Percentiles rank a stretch among this genome's conserved stretches.
Evolutionary conservation across 2,888 invertebrate genomes (phyloP).

Genomic region (Metalampra italica): DNA sequence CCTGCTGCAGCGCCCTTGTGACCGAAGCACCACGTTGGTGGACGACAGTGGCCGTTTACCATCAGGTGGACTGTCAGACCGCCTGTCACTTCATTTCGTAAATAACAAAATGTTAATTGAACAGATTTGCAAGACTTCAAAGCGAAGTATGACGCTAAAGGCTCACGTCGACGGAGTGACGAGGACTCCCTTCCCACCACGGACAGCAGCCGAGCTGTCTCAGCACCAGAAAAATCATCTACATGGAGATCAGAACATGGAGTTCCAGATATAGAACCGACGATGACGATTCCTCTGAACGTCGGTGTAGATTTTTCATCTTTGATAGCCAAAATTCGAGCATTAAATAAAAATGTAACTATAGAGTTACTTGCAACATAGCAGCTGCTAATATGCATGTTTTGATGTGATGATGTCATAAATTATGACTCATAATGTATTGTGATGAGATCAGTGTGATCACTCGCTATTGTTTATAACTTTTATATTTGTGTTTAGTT

Average conservation of each 20-base stretch:
- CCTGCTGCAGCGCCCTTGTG: too few relatives aligned
- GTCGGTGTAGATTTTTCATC: not conserved
- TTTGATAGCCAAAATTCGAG: constrained; percentile 6
- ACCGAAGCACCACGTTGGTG: too few relatives aligned
- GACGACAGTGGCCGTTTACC: too few relatives aligned
- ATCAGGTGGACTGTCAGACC: too few relatives aligned
- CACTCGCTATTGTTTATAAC: not conserved
- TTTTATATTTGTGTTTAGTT: too few relatives aligned
- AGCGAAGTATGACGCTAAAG: not conserved
- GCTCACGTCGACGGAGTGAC: not conserved
- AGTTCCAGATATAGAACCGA: not conserved
- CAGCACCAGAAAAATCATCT: not conserved
- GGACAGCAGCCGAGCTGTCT: not conserved
- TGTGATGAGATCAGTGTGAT: not conserved
- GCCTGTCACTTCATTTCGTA: too few relatives aligned
- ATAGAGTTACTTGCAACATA: constrained; percentile 4
- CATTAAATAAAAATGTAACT: constrained; percentile 5
- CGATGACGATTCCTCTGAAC: constrained; percentile 2
- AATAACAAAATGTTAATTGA: not conserved
- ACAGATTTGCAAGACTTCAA: not conserved
- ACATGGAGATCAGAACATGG: not conserved
- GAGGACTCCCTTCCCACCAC: not conserved
- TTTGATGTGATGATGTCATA: not conserved
- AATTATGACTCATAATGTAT: not conserved
- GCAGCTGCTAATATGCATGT: not conserved